phyloP scores from a whole-genome alignment of 2,797 vertebrate species.

The Gallirallus australis region DNA sequence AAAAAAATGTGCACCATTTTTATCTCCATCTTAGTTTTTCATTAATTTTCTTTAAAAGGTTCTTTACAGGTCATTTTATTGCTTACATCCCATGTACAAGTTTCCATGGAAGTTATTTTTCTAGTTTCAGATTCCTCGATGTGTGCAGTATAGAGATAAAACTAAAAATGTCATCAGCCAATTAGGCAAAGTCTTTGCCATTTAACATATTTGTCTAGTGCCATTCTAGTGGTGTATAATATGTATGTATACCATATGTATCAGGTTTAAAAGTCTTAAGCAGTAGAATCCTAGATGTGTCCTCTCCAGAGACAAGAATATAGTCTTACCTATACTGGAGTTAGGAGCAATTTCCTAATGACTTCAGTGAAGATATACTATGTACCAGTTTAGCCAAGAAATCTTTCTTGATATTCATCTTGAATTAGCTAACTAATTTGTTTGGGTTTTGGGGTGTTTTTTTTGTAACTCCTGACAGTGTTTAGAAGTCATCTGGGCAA shows the following conservation, averaged over 20 bases:
- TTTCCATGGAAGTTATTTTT: background rate
- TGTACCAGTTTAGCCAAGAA: background rate
- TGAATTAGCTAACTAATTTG: background rate
- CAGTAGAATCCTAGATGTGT: background rate
- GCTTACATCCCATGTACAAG: background rate
- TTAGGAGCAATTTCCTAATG: background rate
- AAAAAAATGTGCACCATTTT: background rate
- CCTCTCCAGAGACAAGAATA: background rate
- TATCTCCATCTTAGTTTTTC: background rate
- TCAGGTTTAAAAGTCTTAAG: background rate
- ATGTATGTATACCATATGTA: background rate
- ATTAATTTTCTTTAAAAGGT: background rate
- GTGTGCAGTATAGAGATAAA: fast-evolving
- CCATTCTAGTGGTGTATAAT: background rate
- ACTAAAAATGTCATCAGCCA: background rate
- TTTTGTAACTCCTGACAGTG: background rate
- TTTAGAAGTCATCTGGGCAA: background rate
- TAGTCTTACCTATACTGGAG: background rate
- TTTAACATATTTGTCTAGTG: background rate
- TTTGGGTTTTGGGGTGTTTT: too few relatives aligned
- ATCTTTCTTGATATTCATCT: background rate
- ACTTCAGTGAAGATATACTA: background rate
- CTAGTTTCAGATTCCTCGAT: background rate
- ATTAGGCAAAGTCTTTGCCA: background rate
- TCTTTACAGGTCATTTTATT: background rate